Percentiles rank a stretch among this genome's conserved stretches.
Conservation (phyloP, 2,797 vertebrate species). For the Sebastes hubbsi region DNA sequence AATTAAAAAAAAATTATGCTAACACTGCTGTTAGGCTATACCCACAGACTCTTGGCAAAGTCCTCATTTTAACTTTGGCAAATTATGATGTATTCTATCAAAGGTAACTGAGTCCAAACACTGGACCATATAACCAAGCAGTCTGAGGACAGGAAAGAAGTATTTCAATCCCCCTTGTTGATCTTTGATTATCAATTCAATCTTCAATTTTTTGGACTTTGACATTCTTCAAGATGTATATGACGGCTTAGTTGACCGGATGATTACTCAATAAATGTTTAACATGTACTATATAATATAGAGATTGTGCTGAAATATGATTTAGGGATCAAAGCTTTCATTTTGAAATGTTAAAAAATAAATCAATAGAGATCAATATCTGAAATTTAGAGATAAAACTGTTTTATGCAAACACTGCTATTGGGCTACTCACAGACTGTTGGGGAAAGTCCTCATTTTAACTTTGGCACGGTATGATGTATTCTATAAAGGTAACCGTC, state of each 20-base stretch:
- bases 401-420: background rate
- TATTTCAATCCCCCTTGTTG: no score
- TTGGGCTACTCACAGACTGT: background rate
- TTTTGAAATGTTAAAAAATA: background rate
- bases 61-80: background rate
- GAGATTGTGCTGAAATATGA: background rate
- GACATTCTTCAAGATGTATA: background rate
- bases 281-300: background rate
- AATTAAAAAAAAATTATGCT: no score
- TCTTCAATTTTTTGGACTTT: no score
- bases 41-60: background rate
- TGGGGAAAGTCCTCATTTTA: background rate
- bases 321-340: background rate
- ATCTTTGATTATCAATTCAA: no score
- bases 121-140: no score
- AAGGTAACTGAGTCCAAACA: background rate
- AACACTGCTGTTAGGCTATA: no score
- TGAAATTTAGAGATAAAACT: background rate
- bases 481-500: constrained; percentile 10
- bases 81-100: constrained; percentile 20
- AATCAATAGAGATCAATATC: background rate
- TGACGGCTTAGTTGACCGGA: no score
- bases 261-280: background rate
- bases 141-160: no score
- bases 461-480: constrained; percentile 19